phyloP scores from a whole-genome alignment of 2,888 invertebrate genomes.

The Plebejus anna region DNA sequence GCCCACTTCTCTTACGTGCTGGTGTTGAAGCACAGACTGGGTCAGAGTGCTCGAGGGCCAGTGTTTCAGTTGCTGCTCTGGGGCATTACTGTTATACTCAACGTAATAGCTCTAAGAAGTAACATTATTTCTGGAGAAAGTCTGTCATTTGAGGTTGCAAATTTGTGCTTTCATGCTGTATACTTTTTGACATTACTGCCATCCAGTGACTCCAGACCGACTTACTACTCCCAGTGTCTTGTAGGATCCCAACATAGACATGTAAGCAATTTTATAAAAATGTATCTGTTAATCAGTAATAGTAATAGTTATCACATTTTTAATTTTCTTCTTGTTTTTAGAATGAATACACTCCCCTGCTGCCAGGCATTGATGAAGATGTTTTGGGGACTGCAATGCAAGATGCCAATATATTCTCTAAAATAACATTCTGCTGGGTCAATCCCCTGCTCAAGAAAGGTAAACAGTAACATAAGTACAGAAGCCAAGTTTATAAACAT shows the following conservation, averaged over 20 bases:
- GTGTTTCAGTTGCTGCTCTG: conserved; percentile 83
- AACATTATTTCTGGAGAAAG: conserved; percentile 73
- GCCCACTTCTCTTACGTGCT: conserved; percentile 88
- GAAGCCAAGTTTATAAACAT: background rate
- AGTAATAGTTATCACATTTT: background rate
- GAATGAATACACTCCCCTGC: conserved; percentile 82
- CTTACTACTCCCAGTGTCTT: conserved; percentile 70
- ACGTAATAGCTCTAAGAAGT: conserved; percentile 84
- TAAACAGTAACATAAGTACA: conserved; percentile 39
- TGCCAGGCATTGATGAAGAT: conserved; percentile 84
- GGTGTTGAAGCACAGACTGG: conserved; percentile 82
- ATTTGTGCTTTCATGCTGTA: conserved; percentile 81
- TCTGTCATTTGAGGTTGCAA: conserved; percentile 81
- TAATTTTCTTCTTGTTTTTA: conserved; percentile 46
- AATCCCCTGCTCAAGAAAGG: conserved; percentile 90
- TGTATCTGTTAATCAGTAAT: background rate
- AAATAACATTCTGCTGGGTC: conserved; percentile 93
- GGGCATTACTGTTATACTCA: conserved; percentile 83
- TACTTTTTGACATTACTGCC: conserved; percentile 88
- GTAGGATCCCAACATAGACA: conserved; percentile 75
- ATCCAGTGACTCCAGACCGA: conserved; percentile 69
- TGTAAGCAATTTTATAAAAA: conserved; percentile 53
- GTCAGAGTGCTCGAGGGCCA: conserved; percentile 87
- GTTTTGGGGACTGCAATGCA: conserved; percentile 92
- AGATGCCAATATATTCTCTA: conserved; percentile 83